Conservation (phyloP, 2,113 vertebrate genomes). For the Thalassoma bifasciatum region DNA sequence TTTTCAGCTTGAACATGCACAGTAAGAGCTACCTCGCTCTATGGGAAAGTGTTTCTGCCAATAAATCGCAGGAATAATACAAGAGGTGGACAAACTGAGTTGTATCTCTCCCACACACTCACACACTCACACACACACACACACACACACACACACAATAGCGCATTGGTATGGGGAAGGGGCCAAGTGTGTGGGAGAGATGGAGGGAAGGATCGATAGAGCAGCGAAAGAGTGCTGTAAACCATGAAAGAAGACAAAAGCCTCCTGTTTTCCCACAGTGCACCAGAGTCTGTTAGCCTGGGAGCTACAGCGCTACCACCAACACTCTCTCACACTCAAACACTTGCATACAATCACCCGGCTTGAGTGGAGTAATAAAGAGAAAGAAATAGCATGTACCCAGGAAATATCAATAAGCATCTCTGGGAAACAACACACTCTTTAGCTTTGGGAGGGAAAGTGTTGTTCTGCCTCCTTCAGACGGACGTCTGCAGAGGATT, state of each 20-base stretch:
- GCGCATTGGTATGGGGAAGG: conserved; percentile 49
- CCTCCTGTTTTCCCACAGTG: conserved; percentile 80
- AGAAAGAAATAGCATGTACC: conserved; percentile 47
- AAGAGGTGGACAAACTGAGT: conserved; percentile 60
- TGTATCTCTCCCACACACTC: conserved; percentile 69
- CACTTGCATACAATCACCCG: conserved; percentile 51
- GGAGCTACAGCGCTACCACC: conserved; percentile 64
- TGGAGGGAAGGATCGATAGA: conserved; percentile 79
- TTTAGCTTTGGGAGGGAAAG: conserved; percentile 45
- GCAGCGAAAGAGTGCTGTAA: conserved; percentile 79
- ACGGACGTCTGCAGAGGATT: conserved; percentile 28
- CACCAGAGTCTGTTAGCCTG: conserved; percentile 73
- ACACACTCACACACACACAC: conserved; percentile 57
- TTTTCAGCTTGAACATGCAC: neutral
- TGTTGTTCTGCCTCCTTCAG: conserved; percentile 37
- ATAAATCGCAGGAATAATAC: conserved; percentile 41
- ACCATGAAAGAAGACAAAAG: conserved; percentile 82
- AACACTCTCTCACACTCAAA: conserved; percentile 47
- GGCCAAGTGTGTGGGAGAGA: conserved; percentile 75
- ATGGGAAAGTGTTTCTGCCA: conserved; percentile 60
- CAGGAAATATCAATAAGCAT: conserved; percentile 69
- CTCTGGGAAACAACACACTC: conserved; percentile 54
- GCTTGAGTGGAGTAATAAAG: conserved; percentile 51
- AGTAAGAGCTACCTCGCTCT: neutral
- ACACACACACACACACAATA: conserved; percentile 53